A percentile compares a stretch with the other conserved stretches of the same genome.
phyloP scores from a whole-genome alignment of 92 coral and sea anemone genomes.

The Epizoanthus stellaris region DNA sequence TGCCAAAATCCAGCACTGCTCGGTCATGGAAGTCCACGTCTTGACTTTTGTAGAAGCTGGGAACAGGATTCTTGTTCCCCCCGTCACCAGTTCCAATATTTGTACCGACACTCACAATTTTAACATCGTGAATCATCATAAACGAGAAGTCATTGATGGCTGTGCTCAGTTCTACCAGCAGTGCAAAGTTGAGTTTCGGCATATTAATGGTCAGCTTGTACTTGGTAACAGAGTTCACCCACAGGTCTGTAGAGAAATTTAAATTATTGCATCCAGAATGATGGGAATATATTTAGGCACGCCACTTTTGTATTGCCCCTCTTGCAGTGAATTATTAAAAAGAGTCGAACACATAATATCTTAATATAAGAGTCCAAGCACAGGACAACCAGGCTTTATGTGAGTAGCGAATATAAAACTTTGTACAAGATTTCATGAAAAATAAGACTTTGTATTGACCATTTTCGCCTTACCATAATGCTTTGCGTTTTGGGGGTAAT shows the following conservation, averaged over 20 bases:
- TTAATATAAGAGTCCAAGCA: no score
- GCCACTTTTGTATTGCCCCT: no score
- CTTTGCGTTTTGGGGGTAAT: no score
- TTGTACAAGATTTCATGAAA: no score
- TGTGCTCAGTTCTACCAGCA: conserved; percentile 81
- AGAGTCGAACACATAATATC: no score
- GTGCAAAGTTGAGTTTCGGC: conserved; percentile 80
- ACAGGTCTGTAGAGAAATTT: conserved; percentile 58
- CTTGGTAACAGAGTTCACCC: conserved; percentile 63
- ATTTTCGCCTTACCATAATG: no score
- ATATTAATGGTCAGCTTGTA: conserved; percentile 78
- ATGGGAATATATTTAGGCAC: no score
- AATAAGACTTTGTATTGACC: no score
- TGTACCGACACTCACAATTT: conserved; percentile 43
- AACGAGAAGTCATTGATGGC: conserved; percentile 91
- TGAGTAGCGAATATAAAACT: no score
- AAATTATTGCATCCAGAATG: not conserved
- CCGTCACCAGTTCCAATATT: conserved; percentile 49
- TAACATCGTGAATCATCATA: conserved; percentile 67
- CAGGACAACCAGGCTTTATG: no score
- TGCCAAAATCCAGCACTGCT: conserved; percentile 82
- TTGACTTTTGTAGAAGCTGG: conserved; percentile 65
- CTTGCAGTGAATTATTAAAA: no score
- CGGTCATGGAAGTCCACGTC: conserved; percentile 75
- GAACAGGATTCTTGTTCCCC: conserved; percentile 16